phyloP scores from a whole-genome alignment of 37 sponge, comb jelly and placozoan species.

The Diacarnus erythraeanus region DNA sequence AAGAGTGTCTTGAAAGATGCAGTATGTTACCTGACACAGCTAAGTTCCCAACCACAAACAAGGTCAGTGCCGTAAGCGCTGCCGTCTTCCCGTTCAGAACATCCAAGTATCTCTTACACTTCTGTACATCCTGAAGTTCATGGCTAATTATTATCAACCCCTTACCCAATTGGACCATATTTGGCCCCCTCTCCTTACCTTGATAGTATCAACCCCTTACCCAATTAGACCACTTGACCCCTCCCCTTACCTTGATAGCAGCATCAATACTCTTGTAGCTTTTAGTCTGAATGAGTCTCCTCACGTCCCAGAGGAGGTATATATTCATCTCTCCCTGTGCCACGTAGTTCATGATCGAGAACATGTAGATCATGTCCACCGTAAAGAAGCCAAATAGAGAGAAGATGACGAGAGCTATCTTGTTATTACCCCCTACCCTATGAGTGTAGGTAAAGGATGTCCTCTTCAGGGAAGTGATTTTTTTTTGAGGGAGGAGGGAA shows the following conservation, averaged over 20 bases:
- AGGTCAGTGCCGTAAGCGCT: conserved; percentile 17
- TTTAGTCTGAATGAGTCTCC: conserved; percentile 25
- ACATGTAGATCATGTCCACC: conserved; percentile 71
- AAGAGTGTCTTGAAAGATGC: not conserved
- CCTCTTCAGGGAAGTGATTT: too few species aligned
- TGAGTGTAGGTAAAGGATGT: too few species aligned
- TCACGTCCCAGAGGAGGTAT: conserved; percentile 49
- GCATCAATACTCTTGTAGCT: conserved; percentile 43
- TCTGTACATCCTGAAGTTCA: conserved; percentile 25
- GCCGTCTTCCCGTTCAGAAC: conserved; percentile 53
- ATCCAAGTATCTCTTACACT: conserved; percentile 36
- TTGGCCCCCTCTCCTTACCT: too few species aligned
- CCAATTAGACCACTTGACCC: not conserved
- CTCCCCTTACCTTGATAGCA: conserved; percentile 55
- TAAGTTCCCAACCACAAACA: conserved; percentile 43
- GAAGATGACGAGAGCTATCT: conserved; percentile 1
- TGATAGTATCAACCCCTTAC: too few species aligned
- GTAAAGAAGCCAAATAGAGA: conserved; percentile 68
- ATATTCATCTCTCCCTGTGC: conserved; percentile 72
- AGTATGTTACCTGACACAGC: not conserved
- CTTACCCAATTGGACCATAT: too few species aligned
- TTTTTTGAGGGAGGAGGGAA: conserved; percentile 1
- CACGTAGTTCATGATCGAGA: conserved; percentile 65
- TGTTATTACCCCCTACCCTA: not conserved
- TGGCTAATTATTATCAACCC: too few species aligned